Evolutionary conservation across 2,113 vertebrate genomes (phyloP).

Genomic region (Pangasianodon gigas): DNA sequence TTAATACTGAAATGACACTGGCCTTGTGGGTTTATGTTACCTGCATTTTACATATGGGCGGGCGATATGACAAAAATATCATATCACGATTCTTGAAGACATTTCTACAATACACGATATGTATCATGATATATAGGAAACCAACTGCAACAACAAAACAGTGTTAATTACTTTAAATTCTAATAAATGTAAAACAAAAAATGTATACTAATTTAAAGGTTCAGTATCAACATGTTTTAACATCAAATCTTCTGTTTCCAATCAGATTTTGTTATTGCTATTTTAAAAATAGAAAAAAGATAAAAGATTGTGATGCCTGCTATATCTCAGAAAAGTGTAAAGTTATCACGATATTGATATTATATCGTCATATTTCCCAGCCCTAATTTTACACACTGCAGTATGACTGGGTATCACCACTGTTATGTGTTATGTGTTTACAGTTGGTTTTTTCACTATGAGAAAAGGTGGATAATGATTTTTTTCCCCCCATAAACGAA

Average conservation of each 20-base stretch:
- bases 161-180: neutral
- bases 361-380: neutral
- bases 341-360: neutral
- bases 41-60: neutral
- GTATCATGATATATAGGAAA: neutral
- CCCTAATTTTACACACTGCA: neutral
- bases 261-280: neutral
- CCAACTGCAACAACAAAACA: neutral
- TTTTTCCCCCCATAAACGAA: neutral
- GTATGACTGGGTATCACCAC: neutral
- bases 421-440: neutral
- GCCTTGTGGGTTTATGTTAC: neutral
- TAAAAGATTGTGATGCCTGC: neutral
- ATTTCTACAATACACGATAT: neutral
- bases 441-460: neutral
- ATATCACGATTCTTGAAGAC: neutral
- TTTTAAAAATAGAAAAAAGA: neutral
- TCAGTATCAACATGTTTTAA: neutral
- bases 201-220: neutral
- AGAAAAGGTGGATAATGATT: neutral
- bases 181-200: neutral
- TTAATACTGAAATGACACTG: neutral
- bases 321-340: neutral
- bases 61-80: neutral
- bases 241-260: neutral